These are phyloP conservation scores for Physocephala rufipes DNA, from an alignment of 2,888 invertebrate species.

Conservation along the genomic window DNA sequence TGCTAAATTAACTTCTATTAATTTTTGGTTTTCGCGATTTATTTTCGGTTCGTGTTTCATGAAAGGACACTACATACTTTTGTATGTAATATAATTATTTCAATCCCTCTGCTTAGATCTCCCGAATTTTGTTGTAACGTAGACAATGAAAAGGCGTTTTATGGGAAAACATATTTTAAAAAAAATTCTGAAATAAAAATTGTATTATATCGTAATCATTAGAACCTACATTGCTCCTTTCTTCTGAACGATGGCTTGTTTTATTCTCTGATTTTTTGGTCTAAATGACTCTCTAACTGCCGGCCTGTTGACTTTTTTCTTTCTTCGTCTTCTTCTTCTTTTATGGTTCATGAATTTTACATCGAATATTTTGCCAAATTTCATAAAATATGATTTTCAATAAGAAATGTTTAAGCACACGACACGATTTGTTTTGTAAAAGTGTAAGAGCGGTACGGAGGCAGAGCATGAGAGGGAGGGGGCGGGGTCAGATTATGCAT, in stretches of 20 bases:
- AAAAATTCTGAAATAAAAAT: background rate
- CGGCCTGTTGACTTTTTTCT: background rate
- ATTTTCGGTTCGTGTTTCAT: slow-evolving; percentile 28
- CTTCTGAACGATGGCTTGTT: too few species aligned
- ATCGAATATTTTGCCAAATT: slow-evolving; percentile 2
- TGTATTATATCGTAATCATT: too few species aligned
- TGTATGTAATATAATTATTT: slow-evolving; percentile 31
- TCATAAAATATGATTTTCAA: slow-evolving; percentile 29
- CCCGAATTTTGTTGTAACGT: background rate
- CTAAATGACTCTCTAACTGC: background rate
- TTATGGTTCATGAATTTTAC: background rate
- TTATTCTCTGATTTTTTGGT: too few species aligned
- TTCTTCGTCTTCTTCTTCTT: background rate
- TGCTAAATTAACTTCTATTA: slow-evolving; percentile 3
- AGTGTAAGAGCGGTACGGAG: slow-evolving; percentile 36
- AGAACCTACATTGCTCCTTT: too few species aligned
- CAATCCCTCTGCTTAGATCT: slow-evolving; percentile 57
- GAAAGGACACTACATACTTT: background rate
- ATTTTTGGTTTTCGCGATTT: background rate
- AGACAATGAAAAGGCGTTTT: too few species aligned
- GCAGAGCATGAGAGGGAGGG: background rate
- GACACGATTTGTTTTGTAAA: slow-evolving; percentile 61
- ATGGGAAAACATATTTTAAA: background rate
- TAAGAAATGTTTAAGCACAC: slow-evolving; percentile 53
- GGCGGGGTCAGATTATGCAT: too few species aligned